Percentiles rank a stretch among this genome's conserved stretches.
phyloP scores from a whole-genome alignment of 2,888 invertebrate species.

The Syritta pipiens region DNA sequence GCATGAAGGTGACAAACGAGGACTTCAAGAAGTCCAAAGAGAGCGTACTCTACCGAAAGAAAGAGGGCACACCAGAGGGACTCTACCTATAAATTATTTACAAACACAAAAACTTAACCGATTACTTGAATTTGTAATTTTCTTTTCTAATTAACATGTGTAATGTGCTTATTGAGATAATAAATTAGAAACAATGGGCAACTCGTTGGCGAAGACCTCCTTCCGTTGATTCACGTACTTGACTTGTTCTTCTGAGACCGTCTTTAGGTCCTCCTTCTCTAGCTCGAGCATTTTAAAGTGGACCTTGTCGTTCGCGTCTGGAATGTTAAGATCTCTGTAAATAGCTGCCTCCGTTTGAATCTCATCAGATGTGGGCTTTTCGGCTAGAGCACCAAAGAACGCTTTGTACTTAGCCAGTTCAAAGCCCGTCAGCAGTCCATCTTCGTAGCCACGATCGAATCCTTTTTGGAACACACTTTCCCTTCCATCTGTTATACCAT shows the following conservation, averaged over 20 bases:
- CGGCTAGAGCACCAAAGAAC: constrained; percentile 64
- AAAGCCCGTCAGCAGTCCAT: constrained; percentile 84
- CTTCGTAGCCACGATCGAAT: constrained; percentile 85
- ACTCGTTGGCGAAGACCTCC: constrained; percentile 40
- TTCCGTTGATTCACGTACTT: constrained; percentile 35
- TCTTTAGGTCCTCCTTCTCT: too few species aligned
- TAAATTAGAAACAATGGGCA: constrained; percentile 64
- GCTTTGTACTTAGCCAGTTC: constrained; percentile 78
- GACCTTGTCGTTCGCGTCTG: constrained; percentile 18
- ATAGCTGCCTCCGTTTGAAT: neutral
- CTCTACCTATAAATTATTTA: constrained; percentile 89
- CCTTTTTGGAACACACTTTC: constrained; percentile 83
- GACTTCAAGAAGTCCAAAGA: constrained; percentile 99
- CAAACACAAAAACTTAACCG: constrained; percentile 17
- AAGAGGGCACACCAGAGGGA: constrained; percentile 99
- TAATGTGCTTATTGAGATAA: constrained; percentile 62
- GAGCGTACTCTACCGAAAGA: constrained; percentile 98
- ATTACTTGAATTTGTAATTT: constrained; percentile 51
- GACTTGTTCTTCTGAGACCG: constrained; percentile 10
- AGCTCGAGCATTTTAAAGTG: constrained; percentile 22
- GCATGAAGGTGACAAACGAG: constrained; percentile 99
- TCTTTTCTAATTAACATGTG: constrained; percentile 54
- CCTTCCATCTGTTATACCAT: constrained; percentile 85
- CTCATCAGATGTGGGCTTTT: neutral
- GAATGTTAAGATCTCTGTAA: neutral